Percentiles rank a stretch among this genome's conserved stretches.
These are phyloP conservation scores for Erpornis zantholeuca DNA, from an alignment of 2,113 vertebrate genomes.

Conservation along the genomic window DNA sequence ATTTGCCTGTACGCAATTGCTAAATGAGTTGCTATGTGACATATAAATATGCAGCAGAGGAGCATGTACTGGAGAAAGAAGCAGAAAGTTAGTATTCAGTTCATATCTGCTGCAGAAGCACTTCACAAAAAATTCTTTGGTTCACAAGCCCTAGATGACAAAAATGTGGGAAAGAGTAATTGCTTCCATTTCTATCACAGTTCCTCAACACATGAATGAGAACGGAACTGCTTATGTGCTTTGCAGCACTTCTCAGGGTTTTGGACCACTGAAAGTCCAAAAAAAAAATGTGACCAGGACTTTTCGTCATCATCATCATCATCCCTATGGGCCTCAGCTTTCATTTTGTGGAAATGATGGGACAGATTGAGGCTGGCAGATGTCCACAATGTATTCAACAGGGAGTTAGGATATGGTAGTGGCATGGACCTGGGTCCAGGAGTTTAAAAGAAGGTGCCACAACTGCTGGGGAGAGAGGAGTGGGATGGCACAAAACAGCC, in stretches of 20 bases:
- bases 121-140: background rate
- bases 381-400: fast-evolving
- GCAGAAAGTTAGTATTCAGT: background rate
- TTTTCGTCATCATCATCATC: background rate
- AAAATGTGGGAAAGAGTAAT: background rate
- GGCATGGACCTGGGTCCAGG: background rate
- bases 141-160: background rate
- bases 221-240: background rate
- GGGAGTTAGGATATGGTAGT: background rate
- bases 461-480: fast-evolving
- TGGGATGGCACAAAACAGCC: background rate
- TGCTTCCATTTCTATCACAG: background rate
- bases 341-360: background rate
- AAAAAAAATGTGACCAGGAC: background rate
- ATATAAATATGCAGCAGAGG: background rate
- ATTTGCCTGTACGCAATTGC: background rate
- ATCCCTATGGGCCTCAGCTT: background rate
- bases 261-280: background rate
- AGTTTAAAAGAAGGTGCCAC: background rate
- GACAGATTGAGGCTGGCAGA: background rate
- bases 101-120: background rate
- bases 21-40: background rate
- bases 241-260: background rate
- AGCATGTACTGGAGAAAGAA: background rate
- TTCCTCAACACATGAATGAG: background rate